Evolutionary conservation across 2,797 vertebrate species (phyloP).

Genomic region (Peromyscus nudipes): DNA sequence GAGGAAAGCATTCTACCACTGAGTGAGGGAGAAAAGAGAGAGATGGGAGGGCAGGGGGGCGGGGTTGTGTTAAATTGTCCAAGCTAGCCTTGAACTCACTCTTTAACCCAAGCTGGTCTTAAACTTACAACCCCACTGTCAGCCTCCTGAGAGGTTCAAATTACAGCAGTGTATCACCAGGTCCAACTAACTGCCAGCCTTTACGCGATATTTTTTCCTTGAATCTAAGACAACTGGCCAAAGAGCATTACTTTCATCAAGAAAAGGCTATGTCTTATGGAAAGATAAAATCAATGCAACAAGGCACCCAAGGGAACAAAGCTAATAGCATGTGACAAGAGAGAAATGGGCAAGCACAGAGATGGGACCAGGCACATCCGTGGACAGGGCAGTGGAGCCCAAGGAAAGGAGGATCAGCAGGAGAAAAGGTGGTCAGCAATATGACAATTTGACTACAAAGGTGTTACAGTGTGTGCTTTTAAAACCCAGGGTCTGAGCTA

Average conservation of each 20-base stretch:
- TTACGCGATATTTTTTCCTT: not conserved
- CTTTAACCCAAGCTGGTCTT: not conserved
- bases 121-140: not conserved
- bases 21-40: not conserved
- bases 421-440: not conserved
- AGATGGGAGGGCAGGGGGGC: not conserved
- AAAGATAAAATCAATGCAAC: not conserved
- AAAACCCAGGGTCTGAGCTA: not conserved
- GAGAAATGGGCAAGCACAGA: no score
- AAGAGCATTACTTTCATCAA: not conserved
- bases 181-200: not conserved
- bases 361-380: no score
- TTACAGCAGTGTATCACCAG: not conserved
- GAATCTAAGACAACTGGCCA: not conserved
- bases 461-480: no score
- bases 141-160: not conserved
- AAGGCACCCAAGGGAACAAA: not conserved
- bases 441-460: not conserved
- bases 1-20: not conserved
- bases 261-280: not conserved
- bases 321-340: no score
- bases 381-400: not conserved
- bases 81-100: not conserved
- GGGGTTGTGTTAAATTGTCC: not conserved
- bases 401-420: not conserved